A percentile compares a stretch with the other conserved stretches of the same genome.
Conservation (phyloP, 2,888 invertebrate species). For the Heteromyza rotundicornis region DNA sequence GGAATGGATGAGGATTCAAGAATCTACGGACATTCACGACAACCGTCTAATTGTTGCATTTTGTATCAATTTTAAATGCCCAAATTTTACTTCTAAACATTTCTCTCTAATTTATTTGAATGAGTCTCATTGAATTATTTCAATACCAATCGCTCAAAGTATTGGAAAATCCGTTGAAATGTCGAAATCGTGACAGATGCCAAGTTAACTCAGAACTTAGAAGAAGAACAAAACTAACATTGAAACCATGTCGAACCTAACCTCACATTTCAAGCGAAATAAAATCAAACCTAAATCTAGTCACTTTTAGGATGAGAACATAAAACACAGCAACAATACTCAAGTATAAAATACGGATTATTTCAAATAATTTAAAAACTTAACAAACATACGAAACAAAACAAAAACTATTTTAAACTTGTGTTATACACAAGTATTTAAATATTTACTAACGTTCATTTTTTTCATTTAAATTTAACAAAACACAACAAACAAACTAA, state of each 20-base stretch:
- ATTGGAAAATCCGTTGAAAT: background rate
- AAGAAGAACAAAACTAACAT: slow-evolving; percentile 1
- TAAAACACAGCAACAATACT: slow-evolving; percentile 50
- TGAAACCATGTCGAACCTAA: slow-evolving; percentile 23
- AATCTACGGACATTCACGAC: no score
- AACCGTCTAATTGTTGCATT: no score
- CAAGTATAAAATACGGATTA: slow-evolving; percentile 58
- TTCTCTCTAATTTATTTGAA: no score
- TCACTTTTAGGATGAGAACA: slow-evolving; percentile 51
- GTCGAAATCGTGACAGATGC: background rate
- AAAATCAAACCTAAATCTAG: slow-evolving; percentile 52
- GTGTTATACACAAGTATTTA: slow-evolving; percentile 39
- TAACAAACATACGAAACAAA: slow-evolving; percentile 21
- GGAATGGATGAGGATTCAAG: no score
- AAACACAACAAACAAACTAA: slow-evolving; percentile 25
- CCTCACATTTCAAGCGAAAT: slow-evolving; percentile 38
- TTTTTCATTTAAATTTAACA: slow-evolving; percentile 10
- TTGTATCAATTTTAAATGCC: no score
- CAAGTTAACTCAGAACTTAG: background rate
- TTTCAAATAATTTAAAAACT: slow-evolving; percentile 39
- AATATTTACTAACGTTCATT: background rate
- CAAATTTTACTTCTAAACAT: no score
- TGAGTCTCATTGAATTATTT: no score
- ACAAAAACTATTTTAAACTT: slow-evolving; percentile 21
- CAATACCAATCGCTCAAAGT: no score